Evolutionary conservation across 1,140 invertebrate genomes (phyloP), one percentile per base, ranked within the genome.

Genomic region (Calephelis virginiensis): DNA sequence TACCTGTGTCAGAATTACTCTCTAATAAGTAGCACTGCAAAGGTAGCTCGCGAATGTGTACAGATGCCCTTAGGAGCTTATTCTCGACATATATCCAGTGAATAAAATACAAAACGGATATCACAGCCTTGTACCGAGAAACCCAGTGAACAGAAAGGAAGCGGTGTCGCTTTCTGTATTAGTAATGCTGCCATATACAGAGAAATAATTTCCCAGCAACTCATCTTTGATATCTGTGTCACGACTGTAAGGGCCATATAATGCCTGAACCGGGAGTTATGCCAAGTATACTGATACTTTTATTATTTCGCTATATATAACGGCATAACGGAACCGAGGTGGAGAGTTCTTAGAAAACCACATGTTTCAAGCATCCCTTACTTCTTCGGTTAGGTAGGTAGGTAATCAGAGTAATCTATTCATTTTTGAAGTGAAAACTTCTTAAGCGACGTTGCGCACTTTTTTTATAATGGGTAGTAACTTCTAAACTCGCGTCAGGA

Each of bases 141-240:
- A 59, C 56, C 56, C 56, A 59, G 56, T 59, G 56, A 40, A 59
- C 56, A 59, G 56, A 59, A 59, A 59, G 56, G 56, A 59, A 59
- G 56, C 56, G 56, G 56, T 59, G 56, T 59, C 45, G 56, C 40
- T 66, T 40, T 45, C 61, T 63, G 14, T 66, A 65, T 53, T 65
- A 49, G 63, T 69, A 63, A 45, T 37, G 65, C 28, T 13, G 8
- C 69, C 69, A 70, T 64, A 40, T 70, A 67, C 62, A 66, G 69
- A 13, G 43, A 50, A 38, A 66, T 46, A 47, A 66, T 70, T 73
- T 73, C 64, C 66, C 64, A 66, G 67, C 68, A 67, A 68, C 63
- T 64, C 66, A 62, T 71, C 63, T 72, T 61, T 60, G 66, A 66
- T 53, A 70, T 70, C 49, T 67, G 53, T 67, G 69, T 64, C 64